Evolutionary conservation across 2,113 vertebrate species (phyloP), one percentile per base, ranked within the genome.

Genomic region (Amia ocellicauda): DNA sequence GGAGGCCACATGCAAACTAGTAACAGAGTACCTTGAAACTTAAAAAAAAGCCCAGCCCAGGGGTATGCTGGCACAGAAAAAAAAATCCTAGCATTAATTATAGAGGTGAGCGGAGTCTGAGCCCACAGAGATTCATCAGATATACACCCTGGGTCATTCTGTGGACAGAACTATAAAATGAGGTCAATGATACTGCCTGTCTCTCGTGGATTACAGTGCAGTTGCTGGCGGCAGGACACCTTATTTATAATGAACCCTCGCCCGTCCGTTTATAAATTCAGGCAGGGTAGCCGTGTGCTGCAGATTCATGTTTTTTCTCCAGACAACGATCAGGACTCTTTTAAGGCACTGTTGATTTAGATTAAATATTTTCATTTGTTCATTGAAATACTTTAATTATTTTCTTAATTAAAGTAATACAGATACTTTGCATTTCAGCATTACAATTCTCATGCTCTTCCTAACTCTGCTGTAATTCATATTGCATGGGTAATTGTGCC

Each of bases 191-290:
- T 24, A 29, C 24, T 53, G 41, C 16, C 11, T 41, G 53, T 31
- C 49, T 65, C 17, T 40, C 43, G 52, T 16, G 20, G n/a, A 28
- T 16, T 17, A n/a, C 8, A 4, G 41, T 28, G 40, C 62, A 47
- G 26, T 47, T 16, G 57, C 63, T 53, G 28, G 58, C 62, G 62
- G 31, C 20, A 41, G 17, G 26, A 29, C 52, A 31, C 51, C 66
- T 61, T 11, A 36, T 28, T 26, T 14, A 29, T 14, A 45, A 20
- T 50, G 28, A 55, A 57, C 17, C 45, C 57, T 49, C n/a, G 9
- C 52, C 23, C 2, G 7, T 57, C 62, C n/a, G 28, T 51, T 70
- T 56, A 70, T 70, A 26, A 45, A 43, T 70, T 70, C 57, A 29
- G 68, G 66, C 63, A 66, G 58, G 58, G 60, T 26, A 23, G n/a